Evolutionary conservation across 2,888 invertebrate genomes (phyloP), one percentile per base, ranked within the genome.

Genomic region (Brachyopa scutellaris): DNA sequence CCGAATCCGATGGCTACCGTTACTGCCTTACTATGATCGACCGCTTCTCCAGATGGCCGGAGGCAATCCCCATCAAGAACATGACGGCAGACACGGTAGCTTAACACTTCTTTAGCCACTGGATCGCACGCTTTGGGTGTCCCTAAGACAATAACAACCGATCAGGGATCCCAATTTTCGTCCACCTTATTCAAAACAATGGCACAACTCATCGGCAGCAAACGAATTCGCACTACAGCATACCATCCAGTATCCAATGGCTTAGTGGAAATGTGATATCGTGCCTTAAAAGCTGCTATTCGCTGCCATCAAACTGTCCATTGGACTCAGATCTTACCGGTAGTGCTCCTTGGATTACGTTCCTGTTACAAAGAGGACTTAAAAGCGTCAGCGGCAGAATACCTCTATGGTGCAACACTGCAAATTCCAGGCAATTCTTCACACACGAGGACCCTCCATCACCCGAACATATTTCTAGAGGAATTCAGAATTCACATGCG

Each of bases 221-320:
- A 51, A 9, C 26, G 49, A 4, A 19, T 55, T 6, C 33, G 15
- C n/a, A 55, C 55, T n/a, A 55, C 55, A n/a, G 55, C 31, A 33
- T 53, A 17, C 17, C 51, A 53, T 11, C 51, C 51, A 0, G 15
- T n/a, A 9, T 5, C 45, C 21, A 45, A 45, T 6, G 45, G 23
- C 2, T 6, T 74, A 42, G 11, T 74, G 1, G 90, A 91, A 74
- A 80, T 90, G 2, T 87, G 88, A 62, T 91, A 91, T 77, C 84
- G 91, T 1, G 87, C 90, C 0, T 77, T 89, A 21, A 86, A 59
- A 26, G 26, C 26, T 26, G 26, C 26, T 3, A 26, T 26, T 5
- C 26, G 26, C 59, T 85, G 86, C 53, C 85, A 86, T 36, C 61
- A 78, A 1, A 72, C 62, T 0, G 57, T 78, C 4, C 45, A 77